Percentiles rank a stretch among this genome's conserved stretches.
Evolutionary conservation across 1,140 invertebrate species (phyloP).

Genomic region (Leptonema lineaticorne): DNA sequence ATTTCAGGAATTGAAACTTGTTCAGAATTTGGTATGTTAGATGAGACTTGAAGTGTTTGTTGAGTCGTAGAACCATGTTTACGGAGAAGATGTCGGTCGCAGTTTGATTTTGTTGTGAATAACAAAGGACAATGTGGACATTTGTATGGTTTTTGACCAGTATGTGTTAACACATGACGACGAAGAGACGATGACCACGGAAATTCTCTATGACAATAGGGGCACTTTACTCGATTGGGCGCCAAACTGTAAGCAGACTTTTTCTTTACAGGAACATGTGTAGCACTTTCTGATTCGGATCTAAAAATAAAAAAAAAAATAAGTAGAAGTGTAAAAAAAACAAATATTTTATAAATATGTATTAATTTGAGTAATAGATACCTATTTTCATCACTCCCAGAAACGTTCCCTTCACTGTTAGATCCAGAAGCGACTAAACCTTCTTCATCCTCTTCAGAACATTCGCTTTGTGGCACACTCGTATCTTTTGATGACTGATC

Average conservation of each 20-base stretch:
- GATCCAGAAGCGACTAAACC: slow-evolving; percentile 69
- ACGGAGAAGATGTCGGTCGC: slow-evolving; percentile 87
- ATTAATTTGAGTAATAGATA: slow-evolving; percentile 49
- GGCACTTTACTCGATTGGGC: slow-evolving; percentile 88
- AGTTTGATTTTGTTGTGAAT: slow-evolving; percentile 97
- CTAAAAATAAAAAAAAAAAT: slow-evolving; percentile 48
- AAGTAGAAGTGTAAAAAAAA: slow-evolving; percentile 6
- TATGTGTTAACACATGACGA: slow-evolving; percentile 90
- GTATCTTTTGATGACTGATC: slow-evolving; percentile 44
- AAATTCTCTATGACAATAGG: slow-evolving; percentile 89
- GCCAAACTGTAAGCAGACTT: slow-evolving; percentile 95
- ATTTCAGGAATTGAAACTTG: slow-evolving; percentile 44
- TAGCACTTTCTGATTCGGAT: slow-evolving; percentile 58
- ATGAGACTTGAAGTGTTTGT: slow-evolving; percentile 47
- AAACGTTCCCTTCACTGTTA: slow-evolving; percentile 76
- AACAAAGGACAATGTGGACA: slow-evolving; percentile 88
- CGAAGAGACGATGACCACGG: slow-evolving; percentile 94
- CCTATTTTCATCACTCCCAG: slow-evolving; percentile 78
- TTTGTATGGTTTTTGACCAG: slow-evolving; percentile 94
- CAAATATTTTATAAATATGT: slow-evolving; percentile 7
- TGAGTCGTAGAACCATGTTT: slow-evolving; percentile 72
- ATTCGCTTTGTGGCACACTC: slow-evolving; percentile 49
- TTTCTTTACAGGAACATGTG: slow-evolving; percentile 68
- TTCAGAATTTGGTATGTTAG: slow-evolving; percentile 40
- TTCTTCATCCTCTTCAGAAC: slow-evolving; percentile 70